Evolutionary conservation across 2,797 vertebrate genomes (phyloP), one percentile per base, ranked within the genome.

Genomic region (Pipistrellus nathusii): DNA sequence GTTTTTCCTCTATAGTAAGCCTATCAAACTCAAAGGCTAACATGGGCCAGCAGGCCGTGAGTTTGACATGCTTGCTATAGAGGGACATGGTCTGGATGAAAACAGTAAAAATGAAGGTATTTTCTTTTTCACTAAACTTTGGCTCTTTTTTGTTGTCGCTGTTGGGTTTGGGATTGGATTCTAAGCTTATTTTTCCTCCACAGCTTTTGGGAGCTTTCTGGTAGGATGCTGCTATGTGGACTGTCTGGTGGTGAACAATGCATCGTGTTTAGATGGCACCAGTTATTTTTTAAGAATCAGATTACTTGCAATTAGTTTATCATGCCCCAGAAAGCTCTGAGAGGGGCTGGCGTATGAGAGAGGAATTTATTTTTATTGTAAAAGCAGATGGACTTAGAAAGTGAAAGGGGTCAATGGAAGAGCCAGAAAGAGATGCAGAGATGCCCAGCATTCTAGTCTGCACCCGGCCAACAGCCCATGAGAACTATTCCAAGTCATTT

Each of bases 401-500:
- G 62, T 55, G 41, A 64, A 41, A 75, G 68, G 14, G 4, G 1
- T 48, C 8, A 9, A 62, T 25, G 20, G 80, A 73, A 46, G 32
- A 90, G n/a, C 55, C 81, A 72, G 35, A 91, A 88, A 44, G n/a
- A 93, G 89, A 82, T 38, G 55, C 41, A 72, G 69, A 90, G 57
- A 82, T 62, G 5, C 20, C 38, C 51, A 69, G 80, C 20, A 73
- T 1, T 21, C 15, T 78, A 46, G 59, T 57, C 17, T n/a, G 25
- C 23, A 17, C 13, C 75, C 13, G 7, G 68, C 11, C n/a, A 82
- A 66, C 35, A 91, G 89, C 35, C 18, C 84, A 64, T 5, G 73
- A 80, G 76, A 88, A 48, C 59, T 23, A 87, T 89, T 93, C 92
- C 51, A 82, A 88, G 71, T 91, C 84, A 62, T 76, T 89, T 96